Base-by-base conservation (phyloP, 2,797 vertebrate species). In the Ibycter americanus region DNA sequence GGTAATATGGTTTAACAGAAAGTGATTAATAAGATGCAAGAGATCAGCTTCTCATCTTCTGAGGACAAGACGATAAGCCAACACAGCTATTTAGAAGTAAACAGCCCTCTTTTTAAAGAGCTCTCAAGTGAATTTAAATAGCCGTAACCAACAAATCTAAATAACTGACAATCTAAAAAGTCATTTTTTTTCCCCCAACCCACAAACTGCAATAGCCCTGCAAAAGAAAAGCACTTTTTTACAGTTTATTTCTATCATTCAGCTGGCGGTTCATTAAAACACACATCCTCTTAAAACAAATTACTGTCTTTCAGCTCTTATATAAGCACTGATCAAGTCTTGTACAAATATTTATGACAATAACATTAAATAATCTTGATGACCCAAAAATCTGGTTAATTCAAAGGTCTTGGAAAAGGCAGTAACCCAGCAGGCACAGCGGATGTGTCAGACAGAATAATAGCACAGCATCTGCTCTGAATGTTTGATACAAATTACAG, bases 331-430 rank as follows among this genome's bases (percentile, higher is more conserved):
- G 94, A 83, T 89, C 91, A 89, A 94, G 65, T 59, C 82, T 79
- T 87, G 63, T 59, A 59, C 92, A 97, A 96, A 96, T 95, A 97
- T 96, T 97, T 97, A 95, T 76, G 95, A 87, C 71, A 93, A 92
- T 91, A 96, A 96, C 90, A 78, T 94, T 96, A 94, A 97, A 97
- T 94, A 96, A 93, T 97, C 80, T 89, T 72, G 89, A 96, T 95
- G 96, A 96, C 92, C 90, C 70, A 29, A 90, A 96, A 91, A 86
- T 61, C 90, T 87, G 54, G 52, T 79, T 90, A 96, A 94, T 87
- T 89, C 91, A 89, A 90, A 96, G 93, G 93, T 91, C 96, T 91
- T 22, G 3, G 80, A 66, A 83, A 86, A 94, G 85, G 89, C 95
- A 94, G 89, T 27, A 86, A 87, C 70, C 40, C 93, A 94, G 85